phyloP scores from a whole-genome alignment of 2,113 vertebrate genomes.

The Nyctereutes procyonoides region DNA sequence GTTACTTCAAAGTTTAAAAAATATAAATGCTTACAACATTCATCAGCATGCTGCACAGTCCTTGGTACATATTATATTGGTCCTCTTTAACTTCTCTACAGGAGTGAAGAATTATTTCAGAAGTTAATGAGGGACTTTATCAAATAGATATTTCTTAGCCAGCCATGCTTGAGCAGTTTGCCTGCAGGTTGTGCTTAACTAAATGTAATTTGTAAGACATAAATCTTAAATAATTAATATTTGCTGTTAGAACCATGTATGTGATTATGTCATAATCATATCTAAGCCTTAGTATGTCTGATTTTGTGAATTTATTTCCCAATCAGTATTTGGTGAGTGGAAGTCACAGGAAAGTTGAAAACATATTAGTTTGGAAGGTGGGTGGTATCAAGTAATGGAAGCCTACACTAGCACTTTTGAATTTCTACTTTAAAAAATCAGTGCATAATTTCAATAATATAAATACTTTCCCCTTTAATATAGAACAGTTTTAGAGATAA shows the following conservation, averaged over 20 bases:
- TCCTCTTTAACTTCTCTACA: background rate
- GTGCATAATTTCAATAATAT: background rate
- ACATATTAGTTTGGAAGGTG: background rate
- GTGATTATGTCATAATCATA: background rate
- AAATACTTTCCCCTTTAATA: background rate
- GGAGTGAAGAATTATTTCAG: background rate
- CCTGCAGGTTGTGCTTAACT: background rate
- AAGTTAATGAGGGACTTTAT: background rate
- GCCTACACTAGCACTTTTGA: background rate
- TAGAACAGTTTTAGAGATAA: background rate
- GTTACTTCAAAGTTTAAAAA: background rate
- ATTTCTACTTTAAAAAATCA: background rate
- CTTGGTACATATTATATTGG: background rate
- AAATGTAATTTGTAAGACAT: background rate
- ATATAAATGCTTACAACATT: background rate
- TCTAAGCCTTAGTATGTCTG: background rate
- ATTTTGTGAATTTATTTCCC: background rate
- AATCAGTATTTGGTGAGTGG: background rate
- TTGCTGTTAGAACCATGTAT: background rate
- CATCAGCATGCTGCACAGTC: background rate
- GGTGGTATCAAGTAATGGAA: background rate
- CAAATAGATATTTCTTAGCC: background rate
- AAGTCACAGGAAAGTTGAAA: background rate
- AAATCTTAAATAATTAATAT: background rate
- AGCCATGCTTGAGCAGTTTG: background rate